Base-by-base conservation (phyloP, 2,113 vertebrate genomes). In the Crotalus viridis region DNA sequence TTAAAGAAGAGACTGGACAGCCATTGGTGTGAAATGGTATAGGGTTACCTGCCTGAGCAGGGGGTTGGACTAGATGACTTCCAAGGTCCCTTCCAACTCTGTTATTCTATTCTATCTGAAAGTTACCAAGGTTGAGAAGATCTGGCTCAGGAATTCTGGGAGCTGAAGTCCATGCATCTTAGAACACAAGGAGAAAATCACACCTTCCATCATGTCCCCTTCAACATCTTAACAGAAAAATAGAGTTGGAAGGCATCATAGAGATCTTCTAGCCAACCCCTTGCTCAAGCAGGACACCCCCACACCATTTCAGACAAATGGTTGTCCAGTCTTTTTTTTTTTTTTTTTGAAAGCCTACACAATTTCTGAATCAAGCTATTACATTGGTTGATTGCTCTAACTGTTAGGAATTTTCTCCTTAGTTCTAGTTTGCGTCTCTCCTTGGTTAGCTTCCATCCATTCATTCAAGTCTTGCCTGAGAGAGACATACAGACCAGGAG, bases 401-500 rank as follows among this genome's bases (percentile, higher is more conserved):
- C 28, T 0, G 2, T n/a, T 69, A 69, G 28, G 12, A 28, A 69
- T 69, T 69, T 69, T 69, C 28, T n/a, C 28, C 28, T n/a, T n/a
- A 64, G 26, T n/a, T 13, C 10, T 64, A 64, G 4, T 26, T 69
- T n/a, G 61, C 1, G 13, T 69, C 61, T 69, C 28, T 69, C 28
- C 12, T 69, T 69, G 4, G 61, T 69, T 69, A 69, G 61, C 5
- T 5, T 69, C 61, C 61, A 69, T n/a, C 12, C 61, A 69, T 5
- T n/a, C 12, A n/a, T 69, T 69, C 61, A n/a, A 0, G 0, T 69
- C 28, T 69, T 10, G 61, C 10, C 28, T 69, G 39, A 39, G 39
- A 39, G 55, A 8, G 59, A 55, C 0, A 46, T 4, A 85, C 33
- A 39, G 5, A 57, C 8, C 2, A 89, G 6, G 26, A 56, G 87